Percentiles rank a stretch among this genome's conserved stretches.
These are phyloP conservation scores for Zaprionus tsacasi DNA, from an alignment of 1,140 invertebrate genomes.

Conservation along the genomic window DNA sequence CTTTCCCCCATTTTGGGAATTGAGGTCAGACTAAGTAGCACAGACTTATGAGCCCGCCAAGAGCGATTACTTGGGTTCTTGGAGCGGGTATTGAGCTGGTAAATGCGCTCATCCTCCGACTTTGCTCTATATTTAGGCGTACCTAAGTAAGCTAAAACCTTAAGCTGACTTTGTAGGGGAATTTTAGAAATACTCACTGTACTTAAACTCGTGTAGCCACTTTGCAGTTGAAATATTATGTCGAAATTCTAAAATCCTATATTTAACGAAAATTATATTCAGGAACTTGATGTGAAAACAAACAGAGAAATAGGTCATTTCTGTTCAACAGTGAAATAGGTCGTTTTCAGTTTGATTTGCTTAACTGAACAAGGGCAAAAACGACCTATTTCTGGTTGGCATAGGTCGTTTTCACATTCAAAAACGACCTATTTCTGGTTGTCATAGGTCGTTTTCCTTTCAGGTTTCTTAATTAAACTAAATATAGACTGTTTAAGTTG, in stretches of 20 bases:
- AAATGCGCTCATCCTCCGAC: background rate
- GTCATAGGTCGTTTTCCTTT: too few species aligned
- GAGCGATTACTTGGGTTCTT: slow-evolving; percentile 3
- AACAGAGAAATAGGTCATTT: too few species aligned
- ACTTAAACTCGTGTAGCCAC: background rate
- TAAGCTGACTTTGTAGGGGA: background rate
- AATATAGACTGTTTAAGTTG: too few species aligned
- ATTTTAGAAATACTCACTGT: background rate
- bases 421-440: too few species aligned
- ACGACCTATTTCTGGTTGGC: too few species aligned
- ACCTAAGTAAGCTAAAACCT: background rate
- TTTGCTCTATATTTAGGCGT: background rate
- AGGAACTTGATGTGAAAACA: too few species aligned
- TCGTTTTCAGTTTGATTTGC: too few species aligned
- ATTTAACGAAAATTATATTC: background rate
- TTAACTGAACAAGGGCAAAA: too few species aligned
- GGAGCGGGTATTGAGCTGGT: background rate
- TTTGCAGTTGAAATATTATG: background rate
- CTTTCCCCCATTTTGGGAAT: slow-evolving; percentile 15
- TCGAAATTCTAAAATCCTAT: background rate
- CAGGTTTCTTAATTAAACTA: too few species aligned
- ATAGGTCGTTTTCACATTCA: too few species aligned
- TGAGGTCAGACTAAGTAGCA: slow-evolving; percentile 57
- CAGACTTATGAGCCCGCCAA: slow-evolving; percentile 27
- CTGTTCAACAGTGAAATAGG: too few species aligned